Conservation (phyloP, 2,888 invertebrate species). For the Heliconius aoede region DNA sequence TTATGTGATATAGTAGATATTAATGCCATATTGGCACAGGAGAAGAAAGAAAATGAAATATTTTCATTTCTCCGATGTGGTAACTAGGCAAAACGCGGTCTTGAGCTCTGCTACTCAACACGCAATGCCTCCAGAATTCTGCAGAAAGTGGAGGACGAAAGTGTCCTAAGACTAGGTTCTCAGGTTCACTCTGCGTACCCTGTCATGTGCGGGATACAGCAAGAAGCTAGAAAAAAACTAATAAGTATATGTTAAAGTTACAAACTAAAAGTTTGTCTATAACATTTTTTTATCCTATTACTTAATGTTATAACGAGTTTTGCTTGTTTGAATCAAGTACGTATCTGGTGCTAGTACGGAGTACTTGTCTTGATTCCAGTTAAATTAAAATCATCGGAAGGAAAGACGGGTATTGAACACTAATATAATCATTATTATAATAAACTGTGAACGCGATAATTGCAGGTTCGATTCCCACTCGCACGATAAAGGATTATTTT, state of each 20-base stretch:
- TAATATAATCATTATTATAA: neutral
- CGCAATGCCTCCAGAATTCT: too few species aligned
- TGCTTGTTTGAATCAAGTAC: neutral
- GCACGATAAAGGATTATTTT: neutral
- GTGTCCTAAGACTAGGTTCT: too few species aligned
- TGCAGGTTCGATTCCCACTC: neutral
- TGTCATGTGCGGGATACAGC: neutral
- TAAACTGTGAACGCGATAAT: neutral
- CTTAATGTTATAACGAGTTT: conserved; percentile 10
- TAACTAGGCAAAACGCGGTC: too few species aligned
- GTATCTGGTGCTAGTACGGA: neutral
- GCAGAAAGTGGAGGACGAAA: too few species aligned
- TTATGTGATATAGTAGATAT: too few species aligned
- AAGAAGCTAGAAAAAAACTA: neutral
- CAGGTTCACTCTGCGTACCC: too few species aligned
- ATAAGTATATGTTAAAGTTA: neutral
- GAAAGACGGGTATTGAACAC: neutral
- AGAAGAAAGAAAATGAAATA: too few species aligned
- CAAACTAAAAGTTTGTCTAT: neutral
- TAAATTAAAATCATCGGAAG: neutral
- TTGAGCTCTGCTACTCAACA: too few species aligned
- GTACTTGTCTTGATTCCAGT: neutral
- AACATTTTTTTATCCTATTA: neutral
- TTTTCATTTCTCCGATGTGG: too few species aligned
- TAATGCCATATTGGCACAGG: too few species aligned